Evolutionary conservation across 1,140 invertebrate species (phyloP), one percentile per base, ranked within the genome.

Genomic region (Ceratina australensis): DNA sequence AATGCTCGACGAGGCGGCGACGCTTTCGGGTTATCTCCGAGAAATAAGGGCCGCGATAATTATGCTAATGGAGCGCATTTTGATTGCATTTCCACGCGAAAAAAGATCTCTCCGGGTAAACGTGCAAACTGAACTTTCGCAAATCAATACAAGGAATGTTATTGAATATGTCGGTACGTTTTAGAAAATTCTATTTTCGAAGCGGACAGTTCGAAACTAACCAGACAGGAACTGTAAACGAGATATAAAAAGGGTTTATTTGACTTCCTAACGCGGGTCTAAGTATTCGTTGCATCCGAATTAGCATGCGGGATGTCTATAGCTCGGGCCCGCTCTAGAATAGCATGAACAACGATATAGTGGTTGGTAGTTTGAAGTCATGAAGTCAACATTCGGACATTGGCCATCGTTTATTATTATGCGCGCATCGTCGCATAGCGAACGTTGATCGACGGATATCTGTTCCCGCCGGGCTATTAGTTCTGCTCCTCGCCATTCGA

Each of bases 381-480:
- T 59, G 76, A 72, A 42, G 33, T 72, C 68, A 76, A 47, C 22
- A 50, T 57, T 72, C 76, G 76, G 50, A 28, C 76, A 72, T 78
- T 72, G 76, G 68, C 69, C 68, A 72, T 78, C 69, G 68, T 57
- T 76, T 76, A 68, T 42, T 42, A 54, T 76, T 68, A 60, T 42
- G 50, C 0, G 16, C 60, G 16, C 20, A n/a, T 68, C 18, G 15
- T 76, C 54, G 56, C 24, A 52, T 42, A 42, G 33, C 33, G 59
- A 49, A 68, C 66, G 22, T 56, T 26, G 72, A 66, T 52, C 74
- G 66, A 77, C 67, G 18, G 66, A 42, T 71, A n/a, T 42, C 16
- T 50, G 20, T 69, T n/a, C 18, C 50, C 33, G 33, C 20, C 8
- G 49, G 15, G 57, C 69, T 33, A 16, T 20, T n/a, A n/a, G 49